Conservation (phyloP, 2,113 vertebrate species). For the Proterorhinus semilunaris region DNA sequence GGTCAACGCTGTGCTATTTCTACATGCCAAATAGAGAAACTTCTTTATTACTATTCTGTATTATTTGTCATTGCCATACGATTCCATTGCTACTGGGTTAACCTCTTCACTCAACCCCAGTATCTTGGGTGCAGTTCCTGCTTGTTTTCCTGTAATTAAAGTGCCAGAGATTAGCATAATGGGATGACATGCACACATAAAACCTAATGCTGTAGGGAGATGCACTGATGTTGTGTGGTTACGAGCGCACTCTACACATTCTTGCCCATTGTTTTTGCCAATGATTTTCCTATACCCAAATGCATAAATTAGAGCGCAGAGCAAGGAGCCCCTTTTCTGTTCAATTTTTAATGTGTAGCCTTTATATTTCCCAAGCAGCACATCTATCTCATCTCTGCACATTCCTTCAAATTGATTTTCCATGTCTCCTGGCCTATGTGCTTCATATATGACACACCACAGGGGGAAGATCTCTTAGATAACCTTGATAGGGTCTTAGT, state of each 20-base stretch:
- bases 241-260: not conserved
- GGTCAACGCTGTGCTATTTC: conserved; percentile 7
- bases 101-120: conserved; percentile 14
- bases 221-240: conserved; percentile 1
- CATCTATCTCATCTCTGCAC: conserved; percentile 22
- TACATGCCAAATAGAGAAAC: not conserved
- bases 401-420: conserved; percentile 58
- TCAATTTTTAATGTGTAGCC: conserved; percentile 57
- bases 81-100: not conserved
- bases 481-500: conserved; percentile 29
- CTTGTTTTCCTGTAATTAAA: conserved; percentile 36
- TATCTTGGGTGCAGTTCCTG: conserved; percentile 7
- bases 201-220: conserved; percentile 25
- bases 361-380: conserved; percentile 37
- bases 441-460: conserved; percentile 27
- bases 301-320: conserved; percentile 30
- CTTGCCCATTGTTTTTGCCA: conserved; percentile 10
- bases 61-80: not conserved
- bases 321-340: conserved; percentile 34
- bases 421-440: conserved; percentile 48
- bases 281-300: conserved; percentile 32
- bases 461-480: conserved; percentile 20
- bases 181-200: conserved; percentile 32
- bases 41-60: not conserved
- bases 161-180: conserved; percentile 32